These are phyloP conservation scores for Frankliniella intonsa DNA, from an alignment of 2,888 invertebrate species.

Conservation along the genomic window DNA sequence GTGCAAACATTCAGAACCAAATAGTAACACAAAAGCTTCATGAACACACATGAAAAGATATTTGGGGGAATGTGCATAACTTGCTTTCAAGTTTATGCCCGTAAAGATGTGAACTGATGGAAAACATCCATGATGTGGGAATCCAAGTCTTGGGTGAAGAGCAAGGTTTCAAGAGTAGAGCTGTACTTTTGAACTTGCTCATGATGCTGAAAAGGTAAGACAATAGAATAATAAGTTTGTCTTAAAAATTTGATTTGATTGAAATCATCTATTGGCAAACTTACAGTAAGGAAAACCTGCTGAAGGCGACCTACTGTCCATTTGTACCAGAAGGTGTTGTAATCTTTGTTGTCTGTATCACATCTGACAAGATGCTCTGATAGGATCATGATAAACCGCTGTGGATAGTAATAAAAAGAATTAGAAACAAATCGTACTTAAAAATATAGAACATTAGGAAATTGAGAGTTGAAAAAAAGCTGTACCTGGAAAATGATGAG, in stretches of 20 bases:
- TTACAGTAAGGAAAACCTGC: slow-evolving; percentile 89
- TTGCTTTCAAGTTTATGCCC: slow-evolving; percentile 53
- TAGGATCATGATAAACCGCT: slow-evolving; percentile 94
- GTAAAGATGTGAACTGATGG: slow-evolving; percentile 92
- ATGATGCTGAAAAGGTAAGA: slow-evolving; percentile 74
- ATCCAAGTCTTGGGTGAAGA: slow-evolving; percentile 95
- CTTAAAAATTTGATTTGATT: slow-evolving; percentile 28
- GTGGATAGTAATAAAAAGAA: slow-evolving; percentile 39
- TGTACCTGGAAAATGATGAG: slow-evolving; percentile 87
- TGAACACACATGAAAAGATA: background rate
- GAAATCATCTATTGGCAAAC: slow-evolving; percentile 40
- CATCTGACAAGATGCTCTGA: slow-evolving; percentile 91
- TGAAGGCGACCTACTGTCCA: slow-evolving; percentile 92
- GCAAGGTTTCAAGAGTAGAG: slow-evolving; percentile 86
- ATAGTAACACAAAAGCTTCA: background rate
- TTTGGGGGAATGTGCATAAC: background rate
- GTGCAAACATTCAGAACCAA: too few species aligned
- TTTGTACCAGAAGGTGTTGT: slow-evolving; percentile 91
- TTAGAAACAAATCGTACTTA: background rate
- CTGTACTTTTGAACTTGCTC: slow-evolving; percentile 97
- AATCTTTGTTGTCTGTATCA: slow-evolving; percentile 89
- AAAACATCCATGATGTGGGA: slow-evolving; percentile 94
- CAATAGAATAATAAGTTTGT: slow-evolving; percentile 13
- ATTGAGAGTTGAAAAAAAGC: background rate
- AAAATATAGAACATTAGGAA: too few species aligned